Evolutionary conservation across 2,113 vertebrate species (phyloP).

Genomic region (Nestor notabilis): DNA sequence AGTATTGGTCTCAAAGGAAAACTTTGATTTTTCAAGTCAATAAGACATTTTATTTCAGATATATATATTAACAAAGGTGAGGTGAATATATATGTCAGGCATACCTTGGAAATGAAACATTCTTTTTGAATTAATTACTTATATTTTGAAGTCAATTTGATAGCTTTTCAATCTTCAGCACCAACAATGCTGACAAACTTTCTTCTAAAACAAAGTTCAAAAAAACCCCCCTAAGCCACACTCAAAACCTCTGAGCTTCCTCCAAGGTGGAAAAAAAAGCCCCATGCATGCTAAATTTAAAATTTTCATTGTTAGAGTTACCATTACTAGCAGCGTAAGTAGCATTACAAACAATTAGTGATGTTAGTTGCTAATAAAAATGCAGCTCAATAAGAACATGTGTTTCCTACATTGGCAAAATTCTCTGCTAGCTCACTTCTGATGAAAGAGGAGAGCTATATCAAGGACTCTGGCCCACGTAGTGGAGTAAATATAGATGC

Average conservation of each 20-base stretch:
- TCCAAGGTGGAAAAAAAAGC: background rate
- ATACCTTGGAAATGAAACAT: background rate
- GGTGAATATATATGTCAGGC: background rate
- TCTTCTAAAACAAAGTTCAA: background rate
- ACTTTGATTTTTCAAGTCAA: background rate
- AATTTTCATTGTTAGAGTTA: background rate
- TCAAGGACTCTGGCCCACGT: background rate
- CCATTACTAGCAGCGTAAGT: background rate
- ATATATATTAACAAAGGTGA: background rate
- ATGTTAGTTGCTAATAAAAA: background rate
- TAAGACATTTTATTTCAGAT: background rate
- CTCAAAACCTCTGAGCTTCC: background rate
- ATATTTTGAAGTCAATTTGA: background rate
- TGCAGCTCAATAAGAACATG: background rate
- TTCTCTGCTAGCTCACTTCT: background rate
- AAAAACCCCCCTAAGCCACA: accelerated
- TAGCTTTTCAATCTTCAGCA: background rate
- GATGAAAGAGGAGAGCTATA: background rate
- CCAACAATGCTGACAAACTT: background rate
- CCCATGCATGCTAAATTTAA: background rate
- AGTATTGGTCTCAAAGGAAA: background rate
- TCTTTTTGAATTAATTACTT: background rate
- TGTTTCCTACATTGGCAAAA: background rate
- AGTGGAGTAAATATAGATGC: background rate
- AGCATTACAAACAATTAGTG: background rate